phyloP scores from a whole-genome alignment of 2,113 vertebrate species.

The Lutjanus erythropterus region DNA sequence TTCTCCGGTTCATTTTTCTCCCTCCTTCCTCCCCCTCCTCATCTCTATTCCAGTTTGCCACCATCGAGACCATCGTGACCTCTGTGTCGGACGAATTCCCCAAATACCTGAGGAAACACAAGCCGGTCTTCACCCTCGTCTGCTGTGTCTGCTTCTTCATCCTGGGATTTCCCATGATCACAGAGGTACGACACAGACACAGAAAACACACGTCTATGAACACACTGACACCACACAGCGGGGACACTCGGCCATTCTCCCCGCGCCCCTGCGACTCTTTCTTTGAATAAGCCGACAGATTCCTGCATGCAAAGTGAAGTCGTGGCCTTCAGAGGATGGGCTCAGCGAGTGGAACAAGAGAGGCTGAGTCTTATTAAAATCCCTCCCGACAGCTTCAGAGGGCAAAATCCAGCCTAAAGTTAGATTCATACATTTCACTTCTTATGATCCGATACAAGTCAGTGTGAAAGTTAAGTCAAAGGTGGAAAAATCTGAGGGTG shows the following conservation, averaged over 20 bases:
- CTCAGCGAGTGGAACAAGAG: conserved; percentile 40
- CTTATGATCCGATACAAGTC: conserved; percentile 2
- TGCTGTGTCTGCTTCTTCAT: conserved; percentile 94
- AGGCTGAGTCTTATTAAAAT: conserved; percentile 51
- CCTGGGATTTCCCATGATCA: conserved; percentile 99
- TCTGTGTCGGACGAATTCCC: conserved; percentile 97
- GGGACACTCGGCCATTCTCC: background rate
- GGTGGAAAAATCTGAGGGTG: background rate
- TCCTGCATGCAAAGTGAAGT: conserved; percentile 37
- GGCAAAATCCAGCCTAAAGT: conserved; percentile 16
- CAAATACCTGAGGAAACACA: conserved; percentile 95
- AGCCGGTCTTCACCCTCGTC: conserved; percentile 92
- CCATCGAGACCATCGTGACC: conserved; percentile 98
- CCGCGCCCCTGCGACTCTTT: background rate
- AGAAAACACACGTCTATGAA: background rate
- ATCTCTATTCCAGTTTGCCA: conserved; percentile 90
- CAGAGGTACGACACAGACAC: conserved; percentile 87
- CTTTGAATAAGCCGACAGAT: conserved; percentile 46
- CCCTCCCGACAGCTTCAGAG: conserved; percentile 25
- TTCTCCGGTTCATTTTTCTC: background rate
- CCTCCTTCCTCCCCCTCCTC: background rate
- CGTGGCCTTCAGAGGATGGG: conserved; percentile 31
- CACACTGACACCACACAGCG: background rate
- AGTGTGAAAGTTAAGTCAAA: conserved; percentile 17
- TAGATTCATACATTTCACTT: conserved; percentile 32